Percentiles rank a stretch among this genome's conserved stretches.
Evolutionary conservation across 2,113 vertebrate genomes (phyloP).

Genomic region (Cryptotis parvus): DNA sequence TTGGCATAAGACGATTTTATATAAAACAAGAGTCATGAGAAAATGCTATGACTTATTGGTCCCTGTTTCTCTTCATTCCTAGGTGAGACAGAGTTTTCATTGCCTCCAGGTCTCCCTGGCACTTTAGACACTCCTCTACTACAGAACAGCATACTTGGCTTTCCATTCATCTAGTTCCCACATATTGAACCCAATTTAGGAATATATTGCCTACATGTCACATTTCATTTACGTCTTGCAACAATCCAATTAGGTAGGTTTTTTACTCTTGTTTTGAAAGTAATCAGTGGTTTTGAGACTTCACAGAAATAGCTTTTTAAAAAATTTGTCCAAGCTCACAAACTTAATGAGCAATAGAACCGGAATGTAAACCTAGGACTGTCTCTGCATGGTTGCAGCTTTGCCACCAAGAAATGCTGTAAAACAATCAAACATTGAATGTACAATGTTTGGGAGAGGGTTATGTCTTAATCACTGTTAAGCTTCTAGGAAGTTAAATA

Average conservation of each 20-base stretch:
- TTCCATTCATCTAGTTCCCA: neutral
- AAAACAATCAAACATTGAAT: neutral
- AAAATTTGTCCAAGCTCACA: constrained; percentile 23
- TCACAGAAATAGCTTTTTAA: constrained; percentile 1
- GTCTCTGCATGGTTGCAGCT: neutral
- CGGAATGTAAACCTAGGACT: neutral
- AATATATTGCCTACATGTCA: constrained; percentile 14
- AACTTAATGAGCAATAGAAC: neutral
- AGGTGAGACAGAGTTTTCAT: neutral
- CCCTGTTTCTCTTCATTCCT: neutral
- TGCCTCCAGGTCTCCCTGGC: neutral
- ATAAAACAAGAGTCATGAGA: neutral
- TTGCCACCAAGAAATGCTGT: neutral
- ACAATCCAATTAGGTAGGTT: neutral
- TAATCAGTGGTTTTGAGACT: constrained; percentile 6
- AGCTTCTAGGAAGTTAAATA: neutral
- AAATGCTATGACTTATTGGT: neutral
- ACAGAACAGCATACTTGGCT: neutral
- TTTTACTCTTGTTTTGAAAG: constrained; percentile 46
- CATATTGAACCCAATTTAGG: neutral
- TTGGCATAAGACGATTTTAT: neutral
- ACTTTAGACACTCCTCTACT: neutral
- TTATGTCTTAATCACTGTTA: neutral
- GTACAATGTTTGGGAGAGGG: neutral
- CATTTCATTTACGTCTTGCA: constrained; percentile 21